Evolutionary conservation across 2,113 vertebrate species (phyloP), one percentile per base, ranked within the genome.

Genomic region (Phylloscopus trochiloides): DNA sequence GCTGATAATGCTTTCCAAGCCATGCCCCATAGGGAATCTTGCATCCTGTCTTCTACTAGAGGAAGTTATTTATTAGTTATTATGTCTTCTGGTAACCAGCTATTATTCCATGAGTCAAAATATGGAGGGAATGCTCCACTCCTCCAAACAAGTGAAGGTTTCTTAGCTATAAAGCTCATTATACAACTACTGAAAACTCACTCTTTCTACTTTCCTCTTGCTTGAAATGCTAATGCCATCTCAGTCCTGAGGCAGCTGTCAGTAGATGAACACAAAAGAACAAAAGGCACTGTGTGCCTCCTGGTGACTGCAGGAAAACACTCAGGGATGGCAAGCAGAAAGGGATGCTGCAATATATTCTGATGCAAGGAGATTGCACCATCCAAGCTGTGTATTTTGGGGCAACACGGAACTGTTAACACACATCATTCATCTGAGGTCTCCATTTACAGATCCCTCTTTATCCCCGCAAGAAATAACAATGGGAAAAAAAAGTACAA

Each of bases 231-330:
- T 90, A 79, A 86, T 79, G 52, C 38, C 31, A 34, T n/a, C 48
- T 90, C 78, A 76, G 59, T 76, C 82, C 74, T 66, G 31, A 95
- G 84, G 77, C 84, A 87, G 77, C 61, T 87, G 75, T 79, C 82
- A 83, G 59, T 36, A 77, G 71, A 48, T n/a, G 51, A 78, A 90
- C 89, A 80, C 75, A 83, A 86, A 88, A 88, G 36, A 40, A 93
- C n/a, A 63, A 88, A 40, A 83, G 67, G 51, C 51, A 66, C 54
- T 24, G 10, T 2, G 3, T 94, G 91, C 55, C 51, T 95, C 63
- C 59, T 71, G 75, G 71, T 66, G 54, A 92, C 71, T 73, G 65
- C 75, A 80, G 47, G 63, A 76, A 79, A 88, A 65, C 40, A 43
- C 45, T 82, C 32, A 5, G 66, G 28, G 85, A 62, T 20, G 32